These are phyloP conservation scores for Lomographa bimaculata DNA, from an alignment of 2,888 invertebrate genomes.

Conservation along the genomic window DNA sequence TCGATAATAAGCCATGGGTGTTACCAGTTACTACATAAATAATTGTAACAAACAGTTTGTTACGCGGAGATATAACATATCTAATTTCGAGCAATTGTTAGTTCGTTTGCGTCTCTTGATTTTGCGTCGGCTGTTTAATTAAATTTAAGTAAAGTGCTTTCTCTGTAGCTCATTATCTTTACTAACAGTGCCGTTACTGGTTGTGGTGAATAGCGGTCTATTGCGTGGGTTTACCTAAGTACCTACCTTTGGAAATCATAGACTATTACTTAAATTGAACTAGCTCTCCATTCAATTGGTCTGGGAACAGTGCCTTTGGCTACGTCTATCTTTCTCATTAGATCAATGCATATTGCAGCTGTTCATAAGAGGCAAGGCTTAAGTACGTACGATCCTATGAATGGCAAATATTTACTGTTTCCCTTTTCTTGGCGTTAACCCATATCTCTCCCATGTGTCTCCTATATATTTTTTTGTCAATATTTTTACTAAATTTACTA, in stretches of 20 bases:
- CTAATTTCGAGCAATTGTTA: slow-evolving; percentile 23
- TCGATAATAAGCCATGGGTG: slow-evolving; percentile 5
- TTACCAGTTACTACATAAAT: slow-evolving; percentile 10
- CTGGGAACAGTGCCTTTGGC: slow-evolving; percentile 10
- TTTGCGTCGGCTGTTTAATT: slow-evolving; percentile 37
- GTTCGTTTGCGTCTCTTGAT: slow-evolving; percentile 14
- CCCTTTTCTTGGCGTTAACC: too few relatives aligned
- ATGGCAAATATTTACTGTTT: too few relatives aligned
- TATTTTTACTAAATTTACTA: too few relatives aligned
- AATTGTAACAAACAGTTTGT: slow-evolving; percentile 6
- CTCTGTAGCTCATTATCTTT: slow-evolving; percentile 40
- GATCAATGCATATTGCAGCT: slow-evolving; percentile 14
- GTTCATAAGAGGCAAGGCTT: slow-evolving; percentile 12
- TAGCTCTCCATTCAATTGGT: slow-evolving; percentile 15
- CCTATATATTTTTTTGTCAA: too few relatives aligned
- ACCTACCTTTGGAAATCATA: slow-evolving; percentile 13
- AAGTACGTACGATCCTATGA: too few relatives aligned
- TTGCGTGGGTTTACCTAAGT: slow-evolving; percentile 18
- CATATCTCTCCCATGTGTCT: too few relatives aligned
- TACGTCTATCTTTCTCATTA: slow-evolving; percentile 8
- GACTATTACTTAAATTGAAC: slow-evolving; percentile 16
- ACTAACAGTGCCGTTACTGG: slow-evolving; percentile 32
- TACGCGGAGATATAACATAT: slow-evolving; percentile 8
- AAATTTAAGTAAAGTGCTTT: slow-evolving; percentile 38
- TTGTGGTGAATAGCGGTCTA: slow-evolving; percentile 31